Base-by-base conservation (phyloP, 2,888 invertebrate species). In the Liodrosophila aerea region DNA sequence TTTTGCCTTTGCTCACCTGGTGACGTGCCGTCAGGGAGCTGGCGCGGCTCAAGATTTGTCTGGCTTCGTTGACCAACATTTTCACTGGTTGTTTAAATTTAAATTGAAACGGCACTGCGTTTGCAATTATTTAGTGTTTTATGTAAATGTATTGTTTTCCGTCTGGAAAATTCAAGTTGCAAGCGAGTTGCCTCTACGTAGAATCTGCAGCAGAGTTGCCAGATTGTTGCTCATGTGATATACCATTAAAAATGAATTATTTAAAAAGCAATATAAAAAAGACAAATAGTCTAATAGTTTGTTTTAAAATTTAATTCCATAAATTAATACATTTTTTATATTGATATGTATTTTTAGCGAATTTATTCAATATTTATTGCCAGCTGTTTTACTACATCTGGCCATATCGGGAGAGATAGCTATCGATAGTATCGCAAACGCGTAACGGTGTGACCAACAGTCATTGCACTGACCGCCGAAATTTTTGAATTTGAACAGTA, bases 91-190 rank as follows among this genome's bases (percentile, higher is more conserved):
- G 40, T 4, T 45, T 39, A 0, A 18, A 29, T 36, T 44, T 33
- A 59, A 88, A 87, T 87, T 86, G 85, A 88, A 89, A 89, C 88
- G 88, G 56, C 88, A 87, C 88, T 88, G 88, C 89, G 88, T 80
- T 83, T 78, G 82, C 88, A 89, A 89, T 87, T 87, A 37, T 56
- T 50, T 46, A 37, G 16, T 64, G 34, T 13, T 62, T 70, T 7
- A 54, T 37, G 29, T 34, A 66, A 72, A 57, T 47, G 57, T 66
- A 29, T 18, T 57, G 39, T 72, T 69, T 61, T 50, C 46, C 59
- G 41, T 40, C 4, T n/a, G 57, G 53, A 69, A 69, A 68, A 52
- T 51, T 43, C 12, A 18, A 54, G 50, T 40, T 66, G 43, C 61
- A 66, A 50, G 60, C 53, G 37, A 71, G 27, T 71, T 56, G 72